Conservation (phyloP, 2,113 vertebrate genomes). For the Smithornis capensis region DNA sequence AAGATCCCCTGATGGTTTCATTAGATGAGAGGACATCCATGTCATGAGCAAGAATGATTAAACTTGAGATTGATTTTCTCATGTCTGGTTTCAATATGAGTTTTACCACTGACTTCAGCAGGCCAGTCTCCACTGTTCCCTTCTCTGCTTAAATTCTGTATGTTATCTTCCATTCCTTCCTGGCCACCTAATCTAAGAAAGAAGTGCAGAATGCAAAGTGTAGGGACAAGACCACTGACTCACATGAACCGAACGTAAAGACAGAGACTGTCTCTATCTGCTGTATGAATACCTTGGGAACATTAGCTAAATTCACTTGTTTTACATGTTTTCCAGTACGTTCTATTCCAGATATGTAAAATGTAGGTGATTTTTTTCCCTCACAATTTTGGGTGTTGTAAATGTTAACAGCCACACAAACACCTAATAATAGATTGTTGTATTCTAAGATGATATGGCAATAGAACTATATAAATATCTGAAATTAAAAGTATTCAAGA, state of each 20-base stretch:
- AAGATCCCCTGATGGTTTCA: not conserved
- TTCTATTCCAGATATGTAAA: not conserved
- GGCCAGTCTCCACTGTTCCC: not conserved
- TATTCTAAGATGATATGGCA: not conserved
- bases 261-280: not conserved
- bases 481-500: not conserved
- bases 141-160: not conserved
- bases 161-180: not conserved
- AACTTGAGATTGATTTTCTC: not conserved
- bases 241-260: not conserved
- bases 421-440: not conserved
- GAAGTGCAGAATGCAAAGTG: not conserved
- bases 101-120: not conserved
- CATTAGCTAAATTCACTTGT: not conserved
- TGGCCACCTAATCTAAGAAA: not conserved
- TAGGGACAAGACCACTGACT: not conserved
- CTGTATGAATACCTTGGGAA: not conserved
- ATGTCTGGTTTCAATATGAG: no score
- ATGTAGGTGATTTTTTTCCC: not conserved
- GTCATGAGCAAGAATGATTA: not conserved
- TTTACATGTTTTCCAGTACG: not conserved
- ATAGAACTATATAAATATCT: not conserved
- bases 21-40: not conserved
- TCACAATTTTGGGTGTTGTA: not conserved
- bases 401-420: not conserved